These are phyloP conservation scores for Phymorhynchus buccinoides DNA, from an alignment of 1,140 invertebrate species.

Conservation along the genomic window DNA sequence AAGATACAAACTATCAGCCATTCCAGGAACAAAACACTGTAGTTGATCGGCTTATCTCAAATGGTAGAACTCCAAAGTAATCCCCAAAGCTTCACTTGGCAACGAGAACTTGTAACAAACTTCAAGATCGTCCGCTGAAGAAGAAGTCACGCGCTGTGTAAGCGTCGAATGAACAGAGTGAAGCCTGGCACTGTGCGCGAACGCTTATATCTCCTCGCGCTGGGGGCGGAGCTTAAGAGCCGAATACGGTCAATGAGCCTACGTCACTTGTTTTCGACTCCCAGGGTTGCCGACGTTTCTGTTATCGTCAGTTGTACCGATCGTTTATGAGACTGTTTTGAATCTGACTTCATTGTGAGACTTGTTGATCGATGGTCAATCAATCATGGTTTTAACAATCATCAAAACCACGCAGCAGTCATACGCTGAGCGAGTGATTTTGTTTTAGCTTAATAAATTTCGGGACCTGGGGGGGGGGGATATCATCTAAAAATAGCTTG, in stretches of 20 bases:
- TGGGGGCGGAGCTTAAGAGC: slow-evolving; percentile 20
- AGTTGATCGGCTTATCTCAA: not conserved
- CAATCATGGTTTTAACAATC: not conserved
- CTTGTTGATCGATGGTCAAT: not conserved
- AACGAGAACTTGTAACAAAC: not conserved
- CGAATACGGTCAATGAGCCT: slow-evolving; percentile 20
- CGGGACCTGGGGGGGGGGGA: not conserved
- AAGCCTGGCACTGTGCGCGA: slow-evolving; percentile 1
- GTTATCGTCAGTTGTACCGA: not conserved
- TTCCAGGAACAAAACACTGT: slow-evolving; percentile 38
- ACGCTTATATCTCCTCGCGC: not conserved
- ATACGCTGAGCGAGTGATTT: too few relatives aligned
- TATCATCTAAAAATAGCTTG: not conserved
- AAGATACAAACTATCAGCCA: slow-evolving; percentile 59
- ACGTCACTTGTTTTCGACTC: slow-evolving; percentile 33
- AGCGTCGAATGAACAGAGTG: not conserved
- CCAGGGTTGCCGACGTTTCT: not conserved
- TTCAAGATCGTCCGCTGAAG: not conserved
- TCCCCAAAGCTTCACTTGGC: not conserved
- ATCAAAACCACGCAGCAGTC: too few relatives aligned
- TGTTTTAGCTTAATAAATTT: not conserved
- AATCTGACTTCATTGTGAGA: not conserved
- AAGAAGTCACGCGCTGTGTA: slow-evolving; percentile 18
- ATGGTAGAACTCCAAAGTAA: not conserved
- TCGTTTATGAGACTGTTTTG: not conserved